Base-by-base conservation (phyloP, 2,797 vertebrate genomes). In the Muraenolepis orangiensis region DNA sequence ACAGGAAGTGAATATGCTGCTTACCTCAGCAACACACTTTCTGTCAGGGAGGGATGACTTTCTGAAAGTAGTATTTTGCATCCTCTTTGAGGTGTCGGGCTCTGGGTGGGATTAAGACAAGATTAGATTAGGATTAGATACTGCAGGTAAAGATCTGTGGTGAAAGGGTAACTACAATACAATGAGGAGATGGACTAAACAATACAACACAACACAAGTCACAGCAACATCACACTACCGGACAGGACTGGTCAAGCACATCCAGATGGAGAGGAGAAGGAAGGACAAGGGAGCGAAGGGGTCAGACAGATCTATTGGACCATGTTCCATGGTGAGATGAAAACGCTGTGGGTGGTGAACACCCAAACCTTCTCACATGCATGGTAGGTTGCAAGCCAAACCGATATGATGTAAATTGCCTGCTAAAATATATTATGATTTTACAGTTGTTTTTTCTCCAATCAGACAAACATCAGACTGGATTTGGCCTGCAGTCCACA, bases 21-120 rank as follows among this genome's bases (percentile, higher is more conserved):
- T 93, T 92, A 91, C 93, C 34, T 95, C 94, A 72, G 92, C 86
- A 76, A 87, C 86, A 85, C 89, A 92, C 90, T 90, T 94, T 88
- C 91, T 93, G 78, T 93, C 92, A 77, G 90, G 91, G 72, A 91
- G 81, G 77, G 84, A 71, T 73, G 87, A 87, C 80, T 82, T 89
- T 76, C 91, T 92, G 82, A 93, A 51, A 78, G 95, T 94, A 81
- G 91, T 87, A 81, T 94, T 89, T 71, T 92, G 92, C 81, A 93
- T 94, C 80, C 87, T 93, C 91, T 93, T 89, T 76, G 88, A 91
- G 82, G 91, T 88, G 68, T 95, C 95, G 20, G 85, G 92, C 85
- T 95, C 95, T 93, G 83, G 86, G 90, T 11, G 81, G 76, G 87
- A 91, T 4, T 18, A 75, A 68, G 68, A 46, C 61, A 3, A 70